phyloP scores from a whole-genome alignment of 2,888 invertebrate genomes.

The Fissipunctia ypsillon region DNA sequence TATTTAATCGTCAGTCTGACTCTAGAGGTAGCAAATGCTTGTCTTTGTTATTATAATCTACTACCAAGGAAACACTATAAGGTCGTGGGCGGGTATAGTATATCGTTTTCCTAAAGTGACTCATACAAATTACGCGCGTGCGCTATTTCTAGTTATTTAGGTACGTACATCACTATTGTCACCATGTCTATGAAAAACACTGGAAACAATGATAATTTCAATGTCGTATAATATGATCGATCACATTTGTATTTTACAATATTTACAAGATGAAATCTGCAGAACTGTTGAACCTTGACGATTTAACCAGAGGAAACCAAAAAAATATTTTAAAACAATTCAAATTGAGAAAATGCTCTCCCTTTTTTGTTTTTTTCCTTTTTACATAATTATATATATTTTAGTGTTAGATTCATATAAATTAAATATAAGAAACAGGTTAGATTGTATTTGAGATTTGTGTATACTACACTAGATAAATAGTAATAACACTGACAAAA shows the following conservation, averaged over 20 bases:
- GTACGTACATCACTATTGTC: constrained; percentile 25
- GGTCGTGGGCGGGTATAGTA: constrained; percentile 18
- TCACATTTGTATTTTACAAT: background rate
- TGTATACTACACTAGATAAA: too few relatives aligned
- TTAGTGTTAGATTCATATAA: too few relatives aligned
- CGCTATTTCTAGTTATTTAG: constrained; percentile 12
- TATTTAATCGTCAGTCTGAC: background rate
- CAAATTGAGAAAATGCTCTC: too few relatives aligned
- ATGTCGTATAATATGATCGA: background rate
- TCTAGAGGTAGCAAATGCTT: background rate
- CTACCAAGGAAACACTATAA: constrained; percentile 29
- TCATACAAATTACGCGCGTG: constrained; percentile 27
- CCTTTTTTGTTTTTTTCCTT: too few relatives aligned
- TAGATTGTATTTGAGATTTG: too few relatives aligned
- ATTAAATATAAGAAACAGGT: too few relatives aligned
- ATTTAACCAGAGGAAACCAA: background rate
- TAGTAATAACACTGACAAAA: too few relatives aligned
- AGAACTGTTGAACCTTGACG: background rate
- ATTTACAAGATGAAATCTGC: background rate
- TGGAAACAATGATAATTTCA: background rate
- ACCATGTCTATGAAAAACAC: background rate
- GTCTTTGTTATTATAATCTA: constrained; percentile 2
- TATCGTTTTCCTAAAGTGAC: constrained; percentile 40
- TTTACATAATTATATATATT: too few relatives aligned
- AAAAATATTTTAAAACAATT: background rate